phyloP scores from a whole-genome alignment of 2,113 vertebrate genomes.

The Rostratula benghalensis region DNA sequence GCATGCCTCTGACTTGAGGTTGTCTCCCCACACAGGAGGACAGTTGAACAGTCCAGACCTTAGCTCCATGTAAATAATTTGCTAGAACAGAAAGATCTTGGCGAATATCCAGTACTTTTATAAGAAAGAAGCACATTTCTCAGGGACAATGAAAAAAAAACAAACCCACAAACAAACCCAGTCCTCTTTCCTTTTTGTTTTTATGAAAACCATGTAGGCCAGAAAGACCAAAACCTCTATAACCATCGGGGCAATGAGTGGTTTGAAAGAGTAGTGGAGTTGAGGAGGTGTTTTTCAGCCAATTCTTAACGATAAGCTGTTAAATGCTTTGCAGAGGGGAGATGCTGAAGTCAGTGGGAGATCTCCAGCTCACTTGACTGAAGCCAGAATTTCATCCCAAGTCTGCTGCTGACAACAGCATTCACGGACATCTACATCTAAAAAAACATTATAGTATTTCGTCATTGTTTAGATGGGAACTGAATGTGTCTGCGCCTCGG shows the following conservation, averaged over 20 bases:
- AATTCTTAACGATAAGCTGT: background rate
- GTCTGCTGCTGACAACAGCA: background rate
- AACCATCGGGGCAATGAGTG: background rate
- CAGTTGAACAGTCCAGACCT: background rate
- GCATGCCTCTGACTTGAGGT: background rate
- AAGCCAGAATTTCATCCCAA: background rate
- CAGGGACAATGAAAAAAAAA: background rate
- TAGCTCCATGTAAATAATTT: background rate
- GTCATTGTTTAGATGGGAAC: background rate
- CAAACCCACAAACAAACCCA: rapidly evolving
- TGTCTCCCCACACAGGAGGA: background rate
- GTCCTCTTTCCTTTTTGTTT: background rate
- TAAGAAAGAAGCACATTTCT: background rate
- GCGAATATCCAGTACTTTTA: background rate
- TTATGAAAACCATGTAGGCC: background rate
- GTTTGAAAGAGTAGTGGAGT: background rate
- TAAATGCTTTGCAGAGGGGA: background rate
- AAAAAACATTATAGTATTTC: background rate
- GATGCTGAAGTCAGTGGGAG: background rate
- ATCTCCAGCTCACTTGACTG: background rate
- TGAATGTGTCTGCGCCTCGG: background rate
- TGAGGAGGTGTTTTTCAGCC: background rate
- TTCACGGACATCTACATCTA: background rate
- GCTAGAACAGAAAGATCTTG: background rate
- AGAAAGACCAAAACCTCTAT: background rate